Conservation (phyloP, 1,140 invertebrate species). For the Pseudachorutes palmiensis region DNA sequence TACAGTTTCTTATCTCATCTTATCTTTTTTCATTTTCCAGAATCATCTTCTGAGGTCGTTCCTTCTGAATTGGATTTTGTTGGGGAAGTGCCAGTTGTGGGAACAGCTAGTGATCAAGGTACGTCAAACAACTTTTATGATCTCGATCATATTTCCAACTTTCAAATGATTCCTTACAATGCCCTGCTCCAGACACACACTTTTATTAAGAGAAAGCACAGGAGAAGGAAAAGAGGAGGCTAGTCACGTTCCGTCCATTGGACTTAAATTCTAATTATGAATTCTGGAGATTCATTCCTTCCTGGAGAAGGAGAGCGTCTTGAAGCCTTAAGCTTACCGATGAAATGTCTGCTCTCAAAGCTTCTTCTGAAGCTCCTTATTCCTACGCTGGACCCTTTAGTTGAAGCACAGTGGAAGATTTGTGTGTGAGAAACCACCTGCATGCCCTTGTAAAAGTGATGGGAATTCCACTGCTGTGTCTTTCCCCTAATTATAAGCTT, state of each 20-base stretch:
- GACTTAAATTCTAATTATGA: slow-evolving; percentile 13
- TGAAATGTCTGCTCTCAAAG: neutral
- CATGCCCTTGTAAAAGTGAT: neutral
- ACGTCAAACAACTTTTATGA: neutral
- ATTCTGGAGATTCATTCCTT: slow-evolving; percentile 1
- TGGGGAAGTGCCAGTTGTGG: neutral
- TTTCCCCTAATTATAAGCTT: slow-evolving; percentile 4
- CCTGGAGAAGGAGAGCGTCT: neutral
- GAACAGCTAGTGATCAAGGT: slow-evolving; percentile 2
- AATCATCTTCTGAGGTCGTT: neutral
- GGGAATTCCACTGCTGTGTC: neutral
- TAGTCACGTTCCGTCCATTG: neutral
- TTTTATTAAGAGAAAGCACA: neutral
- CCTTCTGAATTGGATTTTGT: neutral
- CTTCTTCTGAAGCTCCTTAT: neutral
- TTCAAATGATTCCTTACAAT: neutral
- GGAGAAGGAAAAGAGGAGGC: neutral
- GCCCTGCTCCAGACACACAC: neutral
- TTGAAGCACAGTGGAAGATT: no score
- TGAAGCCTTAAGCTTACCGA: neutral
- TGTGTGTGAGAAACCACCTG: neutral
- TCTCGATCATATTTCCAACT: neutral
- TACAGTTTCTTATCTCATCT: neutral
- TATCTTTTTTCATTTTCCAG: neutral
- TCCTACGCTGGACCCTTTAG: no score